Percentiles rank a stretch among this genome's conserved stretches.
Evolutionary conservation across 2,113 vertebrate genomes (phyloP).

Genomic region (Phycodurus eques): DNA sequence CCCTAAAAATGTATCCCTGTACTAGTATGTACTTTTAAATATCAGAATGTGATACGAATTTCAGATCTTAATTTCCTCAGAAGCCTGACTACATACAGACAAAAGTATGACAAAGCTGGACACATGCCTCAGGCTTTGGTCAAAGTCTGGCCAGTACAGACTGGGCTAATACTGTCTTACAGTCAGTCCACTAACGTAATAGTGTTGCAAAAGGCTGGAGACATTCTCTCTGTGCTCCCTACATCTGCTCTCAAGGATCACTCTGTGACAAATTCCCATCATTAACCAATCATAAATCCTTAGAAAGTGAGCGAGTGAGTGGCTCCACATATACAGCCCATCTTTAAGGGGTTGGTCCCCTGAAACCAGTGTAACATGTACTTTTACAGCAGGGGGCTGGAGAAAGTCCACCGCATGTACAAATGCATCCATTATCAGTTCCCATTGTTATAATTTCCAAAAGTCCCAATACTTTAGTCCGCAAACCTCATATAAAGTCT

Average conservation of each 20-base stretch:
- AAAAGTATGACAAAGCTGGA: slow-evolving; percentile 21
- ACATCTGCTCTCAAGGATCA: slow-evolving; percentile 41
- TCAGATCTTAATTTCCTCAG: slow-evolving; percentile 5
- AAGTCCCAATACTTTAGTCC: not conserved
- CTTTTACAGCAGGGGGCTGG: not conserved
- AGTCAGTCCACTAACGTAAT: slow-evolving; percentile 46
- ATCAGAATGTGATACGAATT: not conserved
- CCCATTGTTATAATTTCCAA: not conserved
- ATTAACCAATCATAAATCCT: slow-evolving; percentile 49
- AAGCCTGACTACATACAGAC: slow-evolving; percentile 13
- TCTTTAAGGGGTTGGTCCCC: not conserved
- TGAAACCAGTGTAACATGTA: not conserved
- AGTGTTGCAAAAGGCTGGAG: slow-evolving; percentile 39
- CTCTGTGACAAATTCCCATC: slow-evolving; percentile 53
- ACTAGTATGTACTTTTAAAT: not conserved
- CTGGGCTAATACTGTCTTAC: slow-evolving; percentile 51
- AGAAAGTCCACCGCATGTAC: not conserved
- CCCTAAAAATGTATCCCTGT: slow-evolving; percentile 7
- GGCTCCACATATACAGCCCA: not conserved
- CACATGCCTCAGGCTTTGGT: slow-evolving; percentile 41
- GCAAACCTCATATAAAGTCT: not conserved
- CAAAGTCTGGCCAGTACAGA: slow-evolving; percentile 34
- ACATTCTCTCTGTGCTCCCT: slow-evolving; percentile 43
- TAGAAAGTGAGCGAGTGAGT: not conserved
- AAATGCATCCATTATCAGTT: not conserved